These are phyloP conservation scores for Meandrina meandrites DNA, from an alignment of 92 coral and sea anemone genomes.

Conservation along the genomic window DNA sequence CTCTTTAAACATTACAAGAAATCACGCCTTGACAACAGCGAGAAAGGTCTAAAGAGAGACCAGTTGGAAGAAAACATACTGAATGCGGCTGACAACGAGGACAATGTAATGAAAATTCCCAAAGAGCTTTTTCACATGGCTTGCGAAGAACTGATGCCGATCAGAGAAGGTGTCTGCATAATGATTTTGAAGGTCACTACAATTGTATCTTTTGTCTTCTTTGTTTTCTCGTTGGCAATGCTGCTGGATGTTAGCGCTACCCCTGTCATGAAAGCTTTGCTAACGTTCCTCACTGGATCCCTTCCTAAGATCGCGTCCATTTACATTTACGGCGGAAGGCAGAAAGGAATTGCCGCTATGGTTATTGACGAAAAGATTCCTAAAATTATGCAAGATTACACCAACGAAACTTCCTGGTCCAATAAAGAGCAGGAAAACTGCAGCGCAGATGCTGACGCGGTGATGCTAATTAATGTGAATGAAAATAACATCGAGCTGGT, in stretches of 20 bases:
- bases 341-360: neutral
- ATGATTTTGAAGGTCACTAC: neutral
- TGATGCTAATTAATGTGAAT: neutral
- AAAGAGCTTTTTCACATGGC: slow-evolving; percentile 29
- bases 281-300: slow-evolving; percentile 22
- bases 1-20: slow-evolving; percentile 14
- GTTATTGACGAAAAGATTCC: slow-evolving; percentile 13
- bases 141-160: neutral
- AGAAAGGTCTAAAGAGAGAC: neutral
- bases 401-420: no score
- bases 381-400: neutral
- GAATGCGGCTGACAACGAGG: neutral
- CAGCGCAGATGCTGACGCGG: neutral
- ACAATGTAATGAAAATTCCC: slow-evolving; percentile 22
- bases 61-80: no score
- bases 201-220: neutral
- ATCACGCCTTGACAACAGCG: neutral
- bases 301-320: slow-evolving; percentile 21
- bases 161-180: slow-evolving; percentile 9
- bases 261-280: slow-evolving; percentile 2
- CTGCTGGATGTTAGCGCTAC: neutral
- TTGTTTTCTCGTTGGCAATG: slow-evolving; percentile 10
- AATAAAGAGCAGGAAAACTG: neutral
- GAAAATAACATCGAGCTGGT: neutral
- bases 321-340: neutral